Evolutionary conservation across 2,797 vertebrate species (phyloP).

Genomic region (Phrynocephalus forsythii): DNA sequence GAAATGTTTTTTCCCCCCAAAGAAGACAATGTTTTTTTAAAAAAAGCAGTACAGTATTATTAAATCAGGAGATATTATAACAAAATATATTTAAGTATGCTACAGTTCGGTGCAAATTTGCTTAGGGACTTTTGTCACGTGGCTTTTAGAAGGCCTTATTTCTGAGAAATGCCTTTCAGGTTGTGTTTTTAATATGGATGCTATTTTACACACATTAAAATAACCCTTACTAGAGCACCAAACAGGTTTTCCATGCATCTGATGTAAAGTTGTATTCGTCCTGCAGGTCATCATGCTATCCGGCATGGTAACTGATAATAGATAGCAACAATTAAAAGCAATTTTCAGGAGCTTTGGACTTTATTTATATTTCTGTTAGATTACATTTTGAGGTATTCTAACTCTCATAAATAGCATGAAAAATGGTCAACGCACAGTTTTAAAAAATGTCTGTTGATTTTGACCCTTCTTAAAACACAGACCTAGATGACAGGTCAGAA

Average conservation of each 20-base stretch:
- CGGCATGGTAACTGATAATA: constrained; percentile 59
- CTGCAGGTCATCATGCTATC: constrained; percentile 50
- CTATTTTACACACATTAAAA: constrained; percentile 47
- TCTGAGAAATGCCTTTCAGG: neutral
- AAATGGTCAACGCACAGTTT: constrained; percentile 47
- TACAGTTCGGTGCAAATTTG: neutral
- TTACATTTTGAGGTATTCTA: constrained; percentile 79
- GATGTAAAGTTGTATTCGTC: constrained; percentile 65
- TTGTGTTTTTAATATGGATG: constrained; percentile 37
- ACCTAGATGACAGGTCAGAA: constrained; percentile 6
- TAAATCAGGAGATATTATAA: constrained; percentile 26
- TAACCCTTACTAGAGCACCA: constrained; percentile 55
- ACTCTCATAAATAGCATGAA: constrained; percentile 79
- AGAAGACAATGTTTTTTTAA: constrained; percentile 38
- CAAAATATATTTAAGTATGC: constrained; percentile 30
- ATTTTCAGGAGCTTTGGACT: constrained; percentile 24
- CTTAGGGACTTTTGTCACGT: neutral
- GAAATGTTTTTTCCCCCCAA: constrained; percentile 35
- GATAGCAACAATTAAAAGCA: constrained; percentile 25
- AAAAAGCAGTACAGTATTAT: constrained; percentile 22
- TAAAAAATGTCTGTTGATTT: constrained; percentile 25
- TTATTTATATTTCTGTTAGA: constrained; percentile 72
- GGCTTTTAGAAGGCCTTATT: neutral
- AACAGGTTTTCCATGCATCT: constrained; percentile 57
- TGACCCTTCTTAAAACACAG: constrained; percentile 36